Evolutionary conservation across 2,113 vertebrate genomes (phyloP), one percentile per base, ranked within the genome.

Genomic region (Sylvicapra grimmia): DNA sequence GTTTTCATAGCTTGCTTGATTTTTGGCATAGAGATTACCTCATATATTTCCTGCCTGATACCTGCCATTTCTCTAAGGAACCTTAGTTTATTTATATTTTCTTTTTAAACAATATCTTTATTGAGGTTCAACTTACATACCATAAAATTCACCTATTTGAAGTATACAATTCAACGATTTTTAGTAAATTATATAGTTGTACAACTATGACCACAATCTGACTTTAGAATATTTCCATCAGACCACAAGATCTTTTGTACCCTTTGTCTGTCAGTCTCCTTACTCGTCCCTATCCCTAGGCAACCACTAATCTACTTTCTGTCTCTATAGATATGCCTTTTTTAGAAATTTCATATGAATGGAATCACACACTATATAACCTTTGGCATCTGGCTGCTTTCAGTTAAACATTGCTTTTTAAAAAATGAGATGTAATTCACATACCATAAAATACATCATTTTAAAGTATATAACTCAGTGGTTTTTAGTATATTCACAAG

Each of bases 401-500:
- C 49, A 90, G 14, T 68, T 93, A 87, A 63, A 75, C 29, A 79
- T 47, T 93, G 14, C 4, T 77, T 93, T 88, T 77, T 90, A 16
- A 0, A 3, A 95, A 87, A 84, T 87, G 75, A 77, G 31, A 75
- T 47, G 8, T 49, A 83, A 77, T 77, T 75, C 49, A 88, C 27
- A 79, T 90, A 63, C 72, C 40, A 53, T 86, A 87, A 87, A 93
- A 65, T 63, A 49, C 53, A 95, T 54, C 27, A 49, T 49, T 72
- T 94, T 61, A 83, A 90, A 84, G n/a, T 85, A 36, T 90, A n/a
- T 93, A 83, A 65, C 75, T 83, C 61, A 93, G 7, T 61, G 29
- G 27, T 47, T 93, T 89, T 90, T 93, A 95, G 18, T 68, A 51
- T 96, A 88, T 83, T 96, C 19, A 92, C 85, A 90, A 54, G 68